Evolutionary conservation across 2,113 vertebrate species (phyloP).

Genomic region (Chloropsis hardwickii): DNA sequence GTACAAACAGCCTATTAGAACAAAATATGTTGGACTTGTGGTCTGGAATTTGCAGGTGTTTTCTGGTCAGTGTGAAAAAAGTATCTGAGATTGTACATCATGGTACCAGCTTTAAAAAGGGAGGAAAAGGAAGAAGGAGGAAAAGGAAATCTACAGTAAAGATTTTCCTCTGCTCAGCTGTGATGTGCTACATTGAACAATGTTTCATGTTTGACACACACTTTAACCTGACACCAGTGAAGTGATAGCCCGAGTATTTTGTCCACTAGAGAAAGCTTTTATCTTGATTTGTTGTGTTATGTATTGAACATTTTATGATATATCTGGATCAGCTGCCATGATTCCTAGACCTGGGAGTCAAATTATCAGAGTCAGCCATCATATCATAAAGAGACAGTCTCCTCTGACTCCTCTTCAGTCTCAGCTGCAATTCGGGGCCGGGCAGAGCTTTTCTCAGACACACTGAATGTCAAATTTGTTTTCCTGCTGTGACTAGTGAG

Average conservation of each 20-base stretch:
- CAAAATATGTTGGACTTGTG: not conserved
- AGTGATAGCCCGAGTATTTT: slow-evolving; percentile 22
- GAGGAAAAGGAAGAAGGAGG: not conserved
- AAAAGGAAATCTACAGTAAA: not conserved
- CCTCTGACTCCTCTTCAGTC: slow-evolving; percentile 3
- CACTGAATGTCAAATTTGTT: not conserved
- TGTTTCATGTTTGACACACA: slow-evolving; percentile 39
- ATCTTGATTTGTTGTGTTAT: slow-evolving; percentile 53
- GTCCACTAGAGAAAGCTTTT: slow-evolving; percentile 49
- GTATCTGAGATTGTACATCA: not conserved
- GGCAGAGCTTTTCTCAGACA: not conserved
- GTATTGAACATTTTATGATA: slow-evolving; percentile 35
- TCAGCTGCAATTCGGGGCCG: not conserved
- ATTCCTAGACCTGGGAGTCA: slow-evolving; percentile 37
- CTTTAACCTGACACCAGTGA: slow-evolving; percentile 22
- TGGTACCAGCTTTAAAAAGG: not conserved
- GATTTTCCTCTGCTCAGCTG: not conserved
- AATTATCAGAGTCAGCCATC: slow-evolving; percentile 39
- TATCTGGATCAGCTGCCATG: slow-evolving; percentile 34
- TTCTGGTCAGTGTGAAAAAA: not conserved
- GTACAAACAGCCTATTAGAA: not conserved
- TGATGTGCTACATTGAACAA: not conserved
- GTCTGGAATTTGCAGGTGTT: not conserved
- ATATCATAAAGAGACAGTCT: slow-evolving; percentile 26
- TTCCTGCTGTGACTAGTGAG: not conserved